Evolutionary conservation across 2,888 invertebrate genomes (phyloP), one percentile per base, ranked within the genome.

Genomic region (Spodoptera picta): DNA sequence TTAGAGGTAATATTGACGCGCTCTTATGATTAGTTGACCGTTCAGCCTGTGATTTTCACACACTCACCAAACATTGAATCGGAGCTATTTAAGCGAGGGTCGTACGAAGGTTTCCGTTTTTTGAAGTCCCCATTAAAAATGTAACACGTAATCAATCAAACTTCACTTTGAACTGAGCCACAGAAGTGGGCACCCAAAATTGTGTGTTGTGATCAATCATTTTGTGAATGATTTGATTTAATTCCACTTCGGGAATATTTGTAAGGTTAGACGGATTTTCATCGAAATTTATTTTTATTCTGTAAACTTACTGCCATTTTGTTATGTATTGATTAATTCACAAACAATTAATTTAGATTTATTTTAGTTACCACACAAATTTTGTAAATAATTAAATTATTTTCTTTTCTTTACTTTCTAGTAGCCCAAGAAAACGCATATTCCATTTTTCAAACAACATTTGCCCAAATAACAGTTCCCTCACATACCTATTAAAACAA

Each of bases 141-240:
- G 54, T 69, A 75, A 67, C 45, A 66, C 62, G 57, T 66, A 77
- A 83, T 86, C 84, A 83, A 84, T 83, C 83, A 80, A 77, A 79
- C 75, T 80, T 80, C 77, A 85, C 81, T 87, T 88, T 85, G 78
- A 85, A 83, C 72, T 76, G 78, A 82, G 80, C 83, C 82, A 81
- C 70, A 72, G 80, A 72, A 73, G 75, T 77, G 73, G 60, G 73
- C 73, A 77, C 81, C 84, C 80, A 85, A 77, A 83, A 78, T 64
- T 62, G 66, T 63, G 60, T 82, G 77, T 81, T 75, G 80, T 73
- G 83, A 86, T 89, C 87, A 86, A 89, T 90, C 89, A 84, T 83
- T 83, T 82, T 69, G 73, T 73, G 75, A 84, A 81, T 82, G 75
- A 84, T 84, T 82, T 82, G 81, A 83, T 84, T 84, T 83, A 77